Evolutionary conservation across 2,888 invertebrate species (phyloP), one percentile per base, ranked within the genome.

Genomic region (Hemaris fuciformis): DNA sequence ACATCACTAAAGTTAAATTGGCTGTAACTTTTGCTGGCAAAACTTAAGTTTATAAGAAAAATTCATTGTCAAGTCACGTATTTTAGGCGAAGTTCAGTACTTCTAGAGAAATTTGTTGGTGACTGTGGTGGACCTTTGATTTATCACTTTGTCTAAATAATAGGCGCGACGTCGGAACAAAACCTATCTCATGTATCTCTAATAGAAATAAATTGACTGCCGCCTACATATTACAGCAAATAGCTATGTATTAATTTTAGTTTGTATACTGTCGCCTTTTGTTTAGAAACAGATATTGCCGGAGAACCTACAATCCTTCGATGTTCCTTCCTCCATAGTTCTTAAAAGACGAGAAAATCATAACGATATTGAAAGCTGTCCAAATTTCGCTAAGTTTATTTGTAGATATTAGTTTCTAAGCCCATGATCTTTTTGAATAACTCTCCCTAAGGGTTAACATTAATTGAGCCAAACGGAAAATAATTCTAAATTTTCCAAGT

Each of bases 121-220:
- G 57, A 57, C 57, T 34, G 61, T 66, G 64, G 65, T 60, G 68
- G 65, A 60, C 70, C 66, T 41, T 69, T 66, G 70, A 74, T 71
- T 74, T 74, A 71, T 72, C 66, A 67, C 65, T 41, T 31, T 6
- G 56, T 43, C 56, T 20, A 42, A 57, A 57, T 38, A 57, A 38
- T 57, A 31, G n/a, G 7, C 15, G 18, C 38, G 22, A 27, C 45
- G 20, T n/a, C 27, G 42, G 43, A 59, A 23, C 38, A 38, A 57
- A 41, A 22, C 22, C 38, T 41, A 15, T 38, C 38, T 23, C 23
- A 53, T 53, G 10, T 31, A 53, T 53, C 53, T 27, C 31, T 53
- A 53, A 53, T 53, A 53, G 53, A 53, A 53, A 53, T 53, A 31
- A 53, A 53, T 53, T 53, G 31, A 18, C 8, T 38, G 10, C 38